A percentile compares a stretch with the other conserved stretches of the same genome.
Conservation (phyloP, 2,113 vertebrate species). For the Anser brachyrhynchus region DNA sequence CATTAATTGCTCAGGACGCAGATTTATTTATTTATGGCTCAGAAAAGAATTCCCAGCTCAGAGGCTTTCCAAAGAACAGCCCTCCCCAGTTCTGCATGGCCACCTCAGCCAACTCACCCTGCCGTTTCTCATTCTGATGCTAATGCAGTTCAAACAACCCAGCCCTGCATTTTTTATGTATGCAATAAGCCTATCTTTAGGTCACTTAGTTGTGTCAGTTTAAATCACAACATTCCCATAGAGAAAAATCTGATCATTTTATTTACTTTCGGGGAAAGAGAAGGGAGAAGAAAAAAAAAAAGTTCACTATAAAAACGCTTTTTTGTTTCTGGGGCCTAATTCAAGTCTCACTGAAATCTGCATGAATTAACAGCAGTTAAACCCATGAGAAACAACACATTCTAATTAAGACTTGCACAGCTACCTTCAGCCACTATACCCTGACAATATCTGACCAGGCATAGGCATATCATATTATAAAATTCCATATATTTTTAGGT, state of each 20-base stretch:
- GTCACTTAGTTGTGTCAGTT: slow-evolving; percentile 30
- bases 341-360: background rate
- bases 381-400: background rate
- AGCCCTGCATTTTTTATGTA: slow-evolving; percentile 51
- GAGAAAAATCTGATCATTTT: slow-evolving; percentile 34
- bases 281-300: background rate
- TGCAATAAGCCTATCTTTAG: slow-evolving; percentile 50
- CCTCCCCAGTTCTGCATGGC: slow-evolving; percentile 50
- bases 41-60: slow-evolving; percentile 29
- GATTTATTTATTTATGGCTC: slow-evolving; percentile 38
- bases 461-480: background rate
- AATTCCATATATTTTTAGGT: background rate
- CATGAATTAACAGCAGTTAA: background rate
- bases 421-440: background rate
- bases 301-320: background rate
- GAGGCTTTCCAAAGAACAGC: slow-evolving; percentile 42
- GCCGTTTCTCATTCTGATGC: slow-evolving; percentile 59
- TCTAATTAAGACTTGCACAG: background rate
- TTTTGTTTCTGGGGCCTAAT: background rate
- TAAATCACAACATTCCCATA: slow-evolving; percentile 42
- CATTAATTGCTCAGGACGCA: slow-evolving; percentile 18
- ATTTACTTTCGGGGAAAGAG: background rate
- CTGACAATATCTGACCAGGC: background rate
- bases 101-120: slow-evolving; percentile 1
- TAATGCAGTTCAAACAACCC: slow-evolving; percentile 67